phyloP scores from a whole-genome alignment of 1,140 invertebrate genomes.

The Vanessa tameamea region DNA sequence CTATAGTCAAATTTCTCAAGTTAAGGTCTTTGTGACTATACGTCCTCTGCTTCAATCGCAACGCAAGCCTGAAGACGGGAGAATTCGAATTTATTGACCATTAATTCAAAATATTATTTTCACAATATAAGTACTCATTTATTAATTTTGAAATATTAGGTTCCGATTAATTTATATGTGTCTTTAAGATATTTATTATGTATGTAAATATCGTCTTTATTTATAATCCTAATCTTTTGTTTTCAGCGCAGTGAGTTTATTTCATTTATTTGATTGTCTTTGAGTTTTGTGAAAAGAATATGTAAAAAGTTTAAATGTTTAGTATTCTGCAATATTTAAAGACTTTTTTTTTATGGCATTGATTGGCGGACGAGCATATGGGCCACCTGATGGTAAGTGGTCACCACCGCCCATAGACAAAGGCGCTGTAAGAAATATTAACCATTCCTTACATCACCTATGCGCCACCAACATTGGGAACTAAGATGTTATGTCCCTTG shows the following conservation, averaged over 20 bases:
- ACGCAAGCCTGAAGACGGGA: constrained; percentile 78
- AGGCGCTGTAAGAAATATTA: too few species aligned
- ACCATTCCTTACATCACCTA: too few species aligned
- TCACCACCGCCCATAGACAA: too few species aligned
- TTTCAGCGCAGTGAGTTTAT: constrained; percentile 43
- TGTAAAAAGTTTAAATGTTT: not conserved
- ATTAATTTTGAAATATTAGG: constrained; percentile 81
- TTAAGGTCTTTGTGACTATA: constrained; percentile 37
- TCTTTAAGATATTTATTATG: constrained; percentile 80
- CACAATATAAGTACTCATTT: constrained; percentile 81
- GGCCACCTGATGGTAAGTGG: too few species aligned
- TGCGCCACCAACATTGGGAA: too few species aligned
- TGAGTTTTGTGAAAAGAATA: not conserved
- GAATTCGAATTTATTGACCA: constrained; percentile 81
- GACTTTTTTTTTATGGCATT: too few species aligned
- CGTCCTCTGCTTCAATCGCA: constrained; percentile 51
- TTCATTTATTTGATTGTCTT: constrained; percentile 19
- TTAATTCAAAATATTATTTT: constrained; percentile 81
- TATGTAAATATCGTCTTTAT: constrained; percentile 79
- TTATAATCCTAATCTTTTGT: constrained; percentile 77
- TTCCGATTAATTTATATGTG: constrained; percentile 81
- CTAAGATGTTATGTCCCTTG: too few species aligned
- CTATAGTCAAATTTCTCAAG: not conserved
- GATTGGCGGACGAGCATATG: too few species aligned
- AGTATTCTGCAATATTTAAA: not conserved